A percentile compares a stretch with the other conserved stretches of the same genome.
These are phyloP conservation scores for Anser cygnoides DNA, from an alignment of 2,113 vertebrate species.

Conservation along the genomic window DNA sequence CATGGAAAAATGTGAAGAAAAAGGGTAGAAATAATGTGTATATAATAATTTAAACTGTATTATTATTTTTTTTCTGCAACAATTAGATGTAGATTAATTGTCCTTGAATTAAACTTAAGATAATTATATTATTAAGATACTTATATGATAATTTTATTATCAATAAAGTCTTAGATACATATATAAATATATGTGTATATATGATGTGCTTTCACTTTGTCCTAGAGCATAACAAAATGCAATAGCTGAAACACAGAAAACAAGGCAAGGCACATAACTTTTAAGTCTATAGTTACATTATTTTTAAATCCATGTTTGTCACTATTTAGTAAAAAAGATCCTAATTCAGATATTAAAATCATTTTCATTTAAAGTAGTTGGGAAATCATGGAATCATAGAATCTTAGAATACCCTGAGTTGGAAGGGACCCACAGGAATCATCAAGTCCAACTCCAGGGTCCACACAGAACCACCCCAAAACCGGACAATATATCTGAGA, in stretches of 20 bases:
- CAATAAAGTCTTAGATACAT: not conserved
- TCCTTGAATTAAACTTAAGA: not conserved
- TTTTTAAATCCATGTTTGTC: not conserved
- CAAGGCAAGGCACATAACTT: not conserved
- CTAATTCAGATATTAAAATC: not conserved
- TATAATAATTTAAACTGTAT: not conserved
- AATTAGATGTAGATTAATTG: not conserved
- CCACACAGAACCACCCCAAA: too few species aligned
- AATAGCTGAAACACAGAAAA: not conserved
- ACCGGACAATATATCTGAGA: too few species aligned
- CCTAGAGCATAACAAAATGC: not conserved
- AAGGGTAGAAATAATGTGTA: fast-evolving
- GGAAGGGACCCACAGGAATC: too few species aligned
- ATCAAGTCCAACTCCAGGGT: too few species aligned
- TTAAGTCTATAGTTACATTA: not conserved
- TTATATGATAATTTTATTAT: not conserved
- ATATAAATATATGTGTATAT: not conserved
- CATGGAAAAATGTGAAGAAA: not conserved
- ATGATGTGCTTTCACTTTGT: fast-evolving
- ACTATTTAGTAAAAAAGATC: not conserved
- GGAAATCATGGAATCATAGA: not conserved
- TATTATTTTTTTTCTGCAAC: not conserved
- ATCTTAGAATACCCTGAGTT: too few species aligned
- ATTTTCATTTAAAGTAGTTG: not conserved
- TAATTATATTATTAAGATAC: not conserved